These are phyloP conservation scores for Thaumatotibia leucotreta DNA, from an alignment of 1,140 invertebrate genomes.

Conservation along the genomic window DNA sequence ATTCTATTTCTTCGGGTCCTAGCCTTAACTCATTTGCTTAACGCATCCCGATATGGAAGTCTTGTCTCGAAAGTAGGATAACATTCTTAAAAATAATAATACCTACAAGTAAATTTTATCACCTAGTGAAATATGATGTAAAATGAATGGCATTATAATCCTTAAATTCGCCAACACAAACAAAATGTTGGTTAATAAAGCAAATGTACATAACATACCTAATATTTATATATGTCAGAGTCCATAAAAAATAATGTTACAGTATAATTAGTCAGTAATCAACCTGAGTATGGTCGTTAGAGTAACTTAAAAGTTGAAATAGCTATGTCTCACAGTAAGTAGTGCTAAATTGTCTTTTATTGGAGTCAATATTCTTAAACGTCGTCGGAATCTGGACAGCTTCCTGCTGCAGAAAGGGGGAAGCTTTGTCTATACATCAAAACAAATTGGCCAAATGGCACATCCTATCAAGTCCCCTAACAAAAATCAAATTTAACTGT, in stretches of 20 bases:
- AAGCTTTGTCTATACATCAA: conserved; percentile 29
- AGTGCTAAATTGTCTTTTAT: conserved; percentile 14
- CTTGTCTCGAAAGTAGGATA: no score
- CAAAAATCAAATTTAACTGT: neutral
- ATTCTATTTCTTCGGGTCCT: no score
- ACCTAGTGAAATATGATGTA: no score
- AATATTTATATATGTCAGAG: neutral
- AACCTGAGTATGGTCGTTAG: neutral
- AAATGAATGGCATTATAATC: no score
- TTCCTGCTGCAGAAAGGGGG: conserved; percentile 56
- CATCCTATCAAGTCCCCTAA: conserved; percentile 38
- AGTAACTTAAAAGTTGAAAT: neutral
- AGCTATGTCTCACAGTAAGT: neutral
- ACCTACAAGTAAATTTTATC: no score
- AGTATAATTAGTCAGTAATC: neutral
- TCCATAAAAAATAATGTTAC: neutral
- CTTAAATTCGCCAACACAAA: no score
- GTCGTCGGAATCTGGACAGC: conserved; percentile 31
- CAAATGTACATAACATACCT: no score
- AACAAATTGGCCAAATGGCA: conserved; percentile 53
- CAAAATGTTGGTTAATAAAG: no score
- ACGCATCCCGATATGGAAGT: no score
- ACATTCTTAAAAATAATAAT: no score
- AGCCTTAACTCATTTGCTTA: no score
- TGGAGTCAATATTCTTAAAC: conserved; percentile 20